A percentile compares a stretch with the other conserved stretches of the same genome.
Conservation (phyloP, 2,113 vertebrate genomes). For the Sapayoa aenigma region DNA sequence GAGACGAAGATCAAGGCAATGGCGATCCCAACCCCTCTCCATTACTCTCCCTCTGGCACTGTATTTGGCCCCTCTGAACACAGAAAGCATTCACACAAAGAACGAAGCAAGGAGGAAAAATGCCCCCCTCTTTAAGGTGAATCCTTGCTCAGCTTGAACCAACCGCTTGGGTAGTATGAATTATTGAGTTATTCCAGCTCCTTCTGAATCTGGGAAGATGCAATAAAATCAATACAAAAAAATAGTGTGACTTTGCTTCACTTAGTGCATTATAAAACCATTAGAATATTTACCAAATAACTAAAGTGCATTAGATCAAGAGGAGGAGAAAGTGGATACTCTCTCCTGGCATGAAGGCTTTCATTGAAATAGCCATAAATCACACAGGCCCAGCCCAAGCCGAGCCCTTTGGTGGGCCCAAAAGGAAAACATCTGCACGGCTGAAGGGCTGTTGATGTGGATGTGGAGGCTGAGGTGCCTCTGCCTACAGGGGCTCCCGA, state of each 20-base stretch:
- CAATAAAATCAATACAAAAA: conserved; percentile 50
- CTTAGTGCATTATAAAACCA: conserved; percentile 66
- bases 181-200: conserved; percentile 57
- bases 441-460: background rate
- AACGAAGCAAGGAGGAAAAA: background rate
- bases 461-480: background rate
- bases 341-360: background rate
- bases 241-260: conserved; percentile 50
- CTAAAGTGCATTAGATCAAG: conserved; percentile 61
- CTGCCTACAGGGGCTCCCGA: background rate
- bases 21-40: background rate
- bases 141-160: background rate
- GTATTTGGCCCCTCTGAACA: background rate
- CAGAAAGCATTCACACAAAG: background rate
- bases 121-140: background rate
- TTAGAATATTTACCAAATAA: conserved; percentile 70
- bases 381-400: background rate
- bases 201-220: conserved; percentile 26
- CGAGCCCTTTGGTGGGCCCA: background rate
- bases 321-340: conserved; percentile 47
- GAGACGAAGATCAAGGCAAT: background rate
- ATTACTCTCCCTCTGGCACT: background rate
- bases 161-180: conserved; percentile 37
- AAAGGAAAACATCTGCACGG: background rate
- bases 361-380: conserved; percentile 30